Base-by-base conservation (phyloP, 2,888 invertebrate genomes). In the Apotomis capreana region DNA sequence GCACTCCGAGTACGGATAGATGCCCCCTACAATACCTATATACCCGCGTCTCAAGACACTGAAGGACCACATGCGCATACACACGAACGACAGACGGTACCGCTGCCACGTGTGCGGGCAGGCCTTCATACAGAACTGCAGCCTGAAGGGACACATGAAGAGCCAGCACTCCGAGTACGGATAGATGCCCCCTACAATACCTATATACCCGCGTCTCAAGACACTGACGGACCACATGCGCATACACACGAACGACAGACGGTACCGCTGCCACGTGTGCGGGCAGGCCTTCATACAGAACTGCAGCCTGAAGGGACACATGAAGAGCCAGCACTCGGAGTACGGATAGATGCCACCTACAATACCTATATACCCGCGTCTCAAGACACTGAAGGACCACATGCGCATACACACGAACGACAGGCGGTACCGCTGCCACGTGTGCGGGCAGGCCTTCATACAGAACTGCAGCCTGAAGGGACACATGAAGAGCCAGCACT, bases 91-190 rank as follows among this genome's bases (percentile, higher is more conserved):
- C 26, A 63, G 71, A n/a, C 46, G 77, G 44, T 78, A 76, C 64
- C 26, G 77, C 2, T 77, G 90, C 44, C 87, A 89, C 44, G 83
- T 90, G 12, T 92, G 92, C 75, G 92, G 89, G 0, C 92, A 91
- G 74, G 92, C 92, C 1, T 92, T 92, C 74, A 89, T 92, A 75
- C 92, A 92, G 76, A 92, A 92, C 74, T 92, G 92, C 74, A 92
- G 92, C 68, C 71, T 92, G 0, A 92, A 92, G 73, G 91, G 91
- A 0, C 92, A 92, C 68, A 87, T 92, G 86, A 91, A 91, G 77
- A 91, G 89, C 36, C 92, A 92, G 49, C 92, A 92, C 63, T 89
- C 92, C 0, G 91, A 92, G 55, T 91, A 89, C 73, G 87, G 85
- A 74, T 87, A 84, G 83, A 73, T 2, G 10, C 8, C 10, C 4